Base-by-base conservation (phyloP, 2,797 vertebrate species). In the Atherinosoma microstoma region DNA sequence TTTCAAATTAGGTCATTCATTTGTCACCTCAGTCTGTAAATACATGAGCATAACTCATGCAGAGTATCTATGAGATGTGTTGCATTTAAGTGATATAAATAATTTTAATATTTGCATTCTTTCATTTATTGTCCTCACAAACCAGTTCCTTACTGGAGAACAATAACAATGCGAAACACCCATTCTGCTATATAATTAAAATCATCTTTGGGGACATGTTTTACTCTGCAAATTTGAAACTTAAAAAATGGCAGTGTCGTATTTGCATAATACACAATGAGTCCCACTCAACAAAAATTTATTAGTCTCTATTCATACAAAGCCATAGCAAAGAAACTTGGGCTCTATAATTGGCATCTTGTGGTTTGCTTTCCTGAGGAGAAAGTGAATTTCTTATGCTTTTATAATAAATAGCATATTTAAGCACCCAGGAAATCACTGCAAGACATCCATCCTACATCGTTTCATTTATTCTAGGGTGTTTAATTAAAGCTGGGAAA, bases 361-460 rank as follows among this genome's bases (percentile, higher is more conserved):
- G 94, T 95, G 96, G 96, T 96, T 97, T 98, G 96, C 97, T 96
- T 96, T 98, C 96, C 96, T 96, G 94, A 96, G 96, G 96, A 94
- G 84, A 96, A 96, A 95, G 94, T 96, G 96, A 96, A 96, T 97
- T 96, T 97, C 96, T 96, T 96, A 96, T 96, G 96, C 95, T 95
- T 95, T 96, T 94, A 96, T 99, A 98, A 99, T 98, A 99, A 98
- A 99, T 98, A 97, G 96, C 97, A 96, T 97, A 98, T 98, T 98
- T 98, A 99, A 95, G 95, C 96, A 96, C 95, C 95, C 96, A 97
- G 96, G 97, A 96, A 97, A 98, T 98, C 97, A 98, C 97, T 95
- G 96, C 95, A 94, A 96, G 95, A 95, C 97, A 97, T 98, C 97
- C 95, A 94, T 97, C 98, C 96, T 97, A 93, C 96, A 95, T 96